Base-by-base conservation (phyloP, 2,888 invertebrate species). In the Pycnomerus fuliginosus region DNA sequence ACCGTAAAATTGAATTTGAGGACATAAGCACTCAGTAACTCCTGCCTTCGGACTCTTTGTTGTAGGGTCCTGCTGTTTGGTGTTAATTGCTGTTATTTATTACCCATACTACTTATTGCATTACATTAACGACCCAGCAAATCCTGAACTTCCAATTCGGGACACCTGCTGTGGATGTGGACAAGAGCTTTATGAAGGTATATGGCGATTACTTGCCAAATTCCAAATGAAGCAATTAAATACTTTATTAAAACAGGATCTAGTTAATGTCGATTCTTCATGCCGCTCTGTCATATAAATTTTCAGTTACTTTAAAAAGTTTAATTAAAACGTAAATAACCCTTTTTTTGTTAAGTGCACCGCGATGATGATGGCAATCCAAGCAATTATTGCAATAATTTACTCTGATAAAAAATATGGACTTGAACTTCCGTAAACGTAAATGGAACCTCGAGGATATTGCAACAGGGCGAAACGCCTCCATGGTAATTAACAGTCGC, bases 1-100 rank as follows among this genome's bases (percentile, higher is more conserved):
- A 69, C 67, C 71, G 71, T 69, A 72, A 72, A 72, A 72, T 72
- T 72, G 70, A 72, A 72, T 71, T 66, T 62, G 61, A 44, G 39
- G 44, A 44, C 44, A 39, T 44, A 29, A 39, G 38, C 34, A 33
- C 27, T 25, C 30, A 16, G 42, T n/a, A n/a, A n/a, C n/a, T n/a
- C n/a, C n/a, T n/a, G n/a, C n/a, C n/a, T n/a, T n/a, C n/a, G n/a
- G n/a, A n/a, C 31, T 38, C 31, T 16, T 20, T 29, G 39, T 39
- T 16, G 31, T 16, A 39, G 39, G 24, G 25, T 16, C 5, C 16
- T 27, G 22, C 30, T 16, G 41, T 28, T 13, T 23, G 25, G 28
- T 29, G 41, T 41, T 41, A 41, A 41, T 41, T 41, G 34, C 16
- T 22, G 34, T 41, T 41, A 34, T 41, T 41, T 41, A 41, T 34